Conservation (phyloP, 1,140 invertebrate genomes). For the Drosophila sp. region DNA sequence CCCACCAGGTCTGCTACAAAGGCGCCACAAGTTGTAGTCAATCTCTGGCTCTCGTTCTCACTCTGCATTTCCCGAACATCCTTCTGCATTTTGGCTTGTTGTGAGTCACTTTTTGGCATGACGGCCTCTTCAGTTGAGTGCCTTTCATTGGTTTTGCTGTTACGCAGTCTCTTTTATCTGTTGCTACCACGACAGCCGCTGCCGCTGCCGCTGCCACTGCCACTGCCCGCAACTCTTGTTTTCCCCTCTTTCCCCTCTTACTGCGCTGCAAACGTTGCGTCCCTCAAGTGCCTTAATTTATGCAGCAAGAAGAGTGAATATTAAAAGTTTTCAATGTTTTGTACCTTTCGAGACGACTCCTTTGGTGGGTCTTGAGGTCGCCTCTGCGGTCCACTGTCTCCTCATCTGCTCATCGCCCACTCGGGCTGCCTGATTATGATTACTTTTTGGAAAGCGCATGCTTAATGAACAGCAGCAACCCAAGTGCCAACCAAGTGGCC, state of each 20-base stretch:
- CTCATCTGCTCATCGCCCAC: not conserved
- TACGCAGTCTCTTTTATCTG: constrained; percentile 62
- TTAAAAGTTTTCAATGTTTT: constrained; percentile 80
- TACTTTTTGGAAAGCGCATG: constrained; percentile 60
- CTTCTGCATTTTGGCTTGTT: constrained; percentile 68
- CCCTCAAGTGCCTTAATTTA: constrained; percentile 71
- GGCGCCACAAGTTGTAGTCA: constrained; percentile 78
- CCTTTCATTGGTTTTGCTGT: constrained; percentile 73
- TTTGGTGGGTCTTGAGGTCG: constrained; percentile 40
- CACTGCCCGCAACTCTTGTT: constrained; percentile 10
- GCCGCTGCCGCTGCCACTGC: constrained; percentile 2
- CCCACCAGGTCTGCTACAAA: constrained; percentile 51
- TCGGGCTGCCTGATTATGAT: constrained; percentile 59
- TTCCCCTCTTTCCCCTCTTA: no score
- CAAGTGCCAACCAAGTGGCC: constrained; percentile 9
- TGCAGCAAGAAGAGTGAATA: constrained; percentile 77
- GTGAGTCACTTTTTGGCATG: constrained; percentile 51
- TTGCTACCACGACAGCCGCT: constrained; percentile 37
- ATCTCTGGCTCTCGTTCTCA: constrained; percentile 18
- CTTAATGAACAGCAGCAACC: constrained; percentile 52
- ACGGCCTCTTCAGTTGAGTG: constrained; percentile 66
- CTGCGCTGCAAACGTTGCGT: not conserved
- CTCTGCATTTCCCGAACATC: constrained; percentile 40
- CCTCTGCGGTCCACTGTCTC: constrained; percentile 11
- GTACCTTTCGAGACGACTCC: constrained; percentile 61